Percentiles rank a stretch among this genome's conserved stretches.
Conservation (phyloP, 2,113 vertebrate species). For the Apistogramma diplotaenia region DNA sequence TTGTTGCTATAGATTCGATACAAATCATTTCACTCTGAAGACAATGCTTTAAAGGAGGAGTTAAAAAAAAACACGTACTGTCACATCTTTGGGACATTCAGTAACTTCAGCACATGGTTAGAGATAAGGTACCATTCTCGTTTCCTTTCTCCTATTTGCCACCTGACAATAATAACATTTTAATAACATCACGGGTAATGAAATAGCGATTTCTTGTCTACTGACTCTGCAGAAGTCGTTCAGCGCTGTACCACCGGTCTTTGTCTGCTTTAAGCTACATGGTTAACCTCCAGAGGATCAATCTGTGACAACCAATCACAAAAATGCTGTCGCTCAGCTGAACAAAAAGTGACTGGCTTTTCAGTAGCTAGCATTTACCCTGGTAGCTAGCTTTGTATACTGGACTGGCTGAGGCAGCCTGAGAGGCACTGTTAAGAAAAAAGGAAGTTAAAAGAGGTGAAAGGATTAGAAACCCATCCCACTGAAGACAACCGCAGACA, state of each 20-base stretch:
- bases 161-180: not conserved
- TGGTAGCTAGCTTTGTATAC: constrained; percentile 40
- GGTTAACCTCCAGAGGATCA: not conserved
- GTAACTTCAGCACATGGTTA: constrained; percentile 62
- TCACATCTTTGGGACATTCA: constrained; percentile 58
- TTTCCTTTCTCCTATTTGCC: not conserved
- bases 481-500: constrained; percentile 5
- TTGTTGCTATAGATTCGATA: constrained; percentile 4
- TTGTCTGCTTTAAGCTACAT: constrained; percentile 42
- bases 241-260: constrained; percentile 20
- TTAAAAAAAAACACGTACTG: not conserved
- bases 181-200: not conserved
- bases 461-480: not conserved
- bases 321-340: not conserved
- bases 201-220: not conserved
- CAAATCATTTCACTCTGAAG: not conserved
- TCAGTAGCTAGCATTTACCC: constrained; percentile 26
- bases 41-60: not conserved
- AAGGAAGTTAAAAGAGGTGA: not conserved
- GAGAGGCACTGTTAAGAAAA: constrained; percentile 64
- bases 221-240: not conserved
- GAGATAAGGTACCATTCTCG: constrained; percentile 22
- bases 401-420: constrained; percentile 57
- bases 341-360: constrained; percentile 46
- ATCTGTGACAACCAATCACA: not conserved